These are phyloP conservation scores for Cettia cetti DNA, from an alignment of 2,113 vertebrate genomes.

Conservation along the genomic window DNA sequence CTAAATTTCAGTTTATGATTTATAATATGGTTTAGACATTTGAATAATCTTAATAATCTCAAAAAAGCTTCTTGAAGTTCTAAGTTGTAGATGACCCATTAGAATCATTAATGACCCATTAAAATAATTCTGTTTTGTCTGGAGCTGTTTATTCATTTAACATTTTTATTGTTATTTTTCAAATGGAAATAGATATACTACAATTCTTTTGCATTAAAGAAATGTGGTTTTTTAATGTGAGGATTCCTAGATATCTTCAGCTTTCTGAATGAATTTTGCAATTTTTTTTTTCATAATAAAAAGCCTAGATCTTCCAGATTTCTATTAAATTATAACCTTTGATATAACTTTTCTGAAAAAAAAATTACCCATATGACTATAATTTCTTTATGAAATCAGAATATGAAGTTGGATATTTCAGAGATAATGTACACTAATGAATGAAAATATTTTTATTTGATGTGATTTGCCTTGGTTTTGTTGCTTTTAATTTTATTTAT, in stretches of 20 bases:
- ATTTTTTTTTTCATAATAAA: not conserved
- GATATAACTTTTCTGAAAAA: not conserved
- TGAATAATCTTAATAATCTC: not conserved
- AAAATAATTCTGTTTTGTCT: not conserved
- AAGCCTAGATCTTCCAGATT: not conserved
- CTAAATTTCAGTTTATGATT: not conserved
- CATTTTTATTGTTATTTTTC: not conserved
- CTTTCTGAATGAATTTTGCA: not conserved
- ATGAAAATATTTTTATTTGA: not conserved
- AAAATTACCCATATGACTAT: not conserved
- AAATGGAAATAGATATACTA: not conserved
- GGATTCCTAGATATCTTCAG: not conserved
- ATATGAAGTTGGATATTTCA: not conserved
- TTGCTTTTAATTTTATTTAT: not conserved
- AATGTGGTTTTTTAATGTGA: not conserved
- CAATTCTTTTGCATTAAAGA: not conserved
- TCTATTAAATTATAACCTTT: not conserved
- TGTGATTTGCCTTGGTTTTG: not conserved
- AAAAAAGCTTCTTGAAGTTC: not conserved
- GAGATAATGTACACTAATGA: not conserved
- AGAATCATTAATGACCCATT: not conserved
- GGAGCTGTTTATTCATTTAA: not conserved
- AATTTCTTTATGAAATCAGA: not conserved
- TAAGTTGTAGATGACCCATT: not conserved
- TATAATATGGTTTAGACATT: not conserved